Evolutionary conservation across 37 sponge, comb jelly and placozoan species (phyloP).

Genomic region (Halichondria panicea): DNA sequence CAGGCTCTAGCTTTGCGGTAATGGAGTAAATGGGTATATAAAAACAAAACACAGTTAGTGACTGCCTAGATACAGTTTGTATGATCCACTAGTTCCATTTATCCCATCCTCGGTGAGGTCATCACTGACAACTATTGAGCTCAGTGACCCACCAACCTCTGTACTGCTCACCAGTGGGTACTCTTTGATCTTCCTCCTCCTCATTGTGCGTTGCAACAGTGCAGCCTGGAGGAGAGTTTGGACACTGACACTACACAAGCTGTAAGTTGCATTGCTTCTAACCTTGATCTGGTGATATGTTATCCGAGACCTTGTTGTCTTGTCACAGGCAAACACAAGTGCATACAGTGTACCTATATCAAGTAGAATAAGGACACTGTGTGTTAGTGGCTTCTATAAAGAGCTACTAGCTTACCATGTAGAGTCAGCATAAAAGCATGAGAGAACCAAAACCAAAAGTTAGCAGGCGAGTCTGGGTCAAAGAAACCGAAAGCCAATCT

Average conservation of each 20-base stretch:
- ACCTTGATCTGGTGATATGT: conserved; percentile 35
- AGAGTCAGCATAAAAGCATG: conserved; percentile 25
- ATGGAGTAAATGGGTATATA: too few species aligned
- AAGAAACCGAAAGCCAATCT: conserved; percentile 10
- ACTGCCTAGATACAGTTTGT: too few species aligned
- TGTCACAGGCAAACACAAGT: conserved; percentile 47
- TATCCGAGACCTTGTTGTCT: conserved; percentile 16
- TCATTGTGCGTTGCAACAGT: not conserved
- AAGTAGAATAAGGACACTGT: not conserved
- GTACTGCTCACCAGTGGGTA: too few species aligned
- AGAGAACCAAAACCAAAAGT: conserved; percentile 38
- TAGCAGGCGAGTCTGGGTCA: not conserved
- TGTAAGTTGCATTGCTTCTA: not conserved
- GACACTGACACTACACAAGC: too few species aligned
- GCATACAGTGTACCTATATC: conserved; percentile 34
- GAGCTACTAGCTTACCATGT: conserved; percentile 10
- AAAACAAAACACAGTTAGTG: too few species aligned
- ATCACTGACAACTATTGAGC: too few species aligned
- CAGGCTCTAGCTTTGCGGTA: too few species aligned
- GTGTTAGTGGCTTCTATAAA: not conserved
- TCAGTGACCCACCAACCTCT: too few species aligned
- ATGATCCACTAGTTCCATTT: too few species aligned
- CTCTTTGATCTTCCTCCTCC: not conserved
- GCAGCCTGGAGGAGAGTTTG: conserved; percentile 3
- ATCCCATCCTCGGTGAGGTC: too few species aligned